phyloP scores from a whole-genome alignment of 2,797 vertebrate genomes.

The Melanotaenia pygmaea region DNA sequence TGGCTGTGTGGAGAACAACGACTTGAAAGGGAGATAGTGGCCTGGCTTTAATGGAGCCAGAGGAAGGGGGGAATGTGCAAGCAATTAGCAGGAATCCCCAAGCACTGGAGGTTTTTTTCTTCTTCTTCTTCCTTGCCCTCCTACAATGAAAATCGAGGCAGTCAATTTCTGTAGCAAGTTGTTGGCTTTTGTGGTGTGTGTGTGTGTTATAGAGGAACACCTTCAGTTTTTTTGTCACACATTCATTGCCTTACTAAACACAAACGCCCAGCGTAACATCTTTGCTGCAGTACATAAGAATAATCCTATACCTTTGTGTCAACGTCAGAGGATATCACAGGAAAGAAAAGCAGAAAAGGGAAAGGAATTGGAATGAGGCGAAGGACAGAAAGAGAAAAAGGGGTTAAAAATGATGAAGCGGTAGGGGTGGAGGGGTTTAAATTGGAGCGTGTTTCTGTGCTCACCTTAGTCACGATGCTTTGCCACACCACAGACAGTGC shows the following conservation, averaged over 20 bases:
- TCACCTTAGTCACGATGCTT: conserved; percentile 62
- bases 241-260: conserved; percentile 20
- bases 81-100: conserved; percentile 81
- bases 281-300: conserved; percentile 50
- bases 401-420: conserved; percentile 16
- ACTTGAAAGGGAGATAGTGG: conserved; percentile 70
- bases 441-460: conserved; percentile 41
- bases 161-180: conserved; percentile 61
- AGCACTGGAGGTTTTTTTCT: conserved; percentile 25
- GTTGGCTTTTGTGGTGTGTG: conserved; percentile 33
- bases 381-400: not conserved
- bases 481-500: conserved; percentile 20
- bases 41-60: conserved; percentile 74
- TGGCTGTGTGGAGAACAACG: conserved; percentile 33
- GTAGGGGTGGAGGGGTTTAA: conserved; percentile 30
- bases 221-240: conserved; percentile 26
- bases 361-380: not conserved
- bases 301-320: conserved; percentile 45
- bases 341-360: conserved; percentile 1
- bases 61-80: conserved; percentile 76
- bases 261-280: conserved; percentile 17
- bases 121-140: not conserved
- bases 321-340: conserved; percentile 2
- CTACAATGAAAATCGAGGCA: conserved; percentile 61
- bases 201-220: conserved; percentile 35